Conservation (phyloP, 64 coral and sea anemone genomes). For the Stichodactyla helianthus region DNA sequence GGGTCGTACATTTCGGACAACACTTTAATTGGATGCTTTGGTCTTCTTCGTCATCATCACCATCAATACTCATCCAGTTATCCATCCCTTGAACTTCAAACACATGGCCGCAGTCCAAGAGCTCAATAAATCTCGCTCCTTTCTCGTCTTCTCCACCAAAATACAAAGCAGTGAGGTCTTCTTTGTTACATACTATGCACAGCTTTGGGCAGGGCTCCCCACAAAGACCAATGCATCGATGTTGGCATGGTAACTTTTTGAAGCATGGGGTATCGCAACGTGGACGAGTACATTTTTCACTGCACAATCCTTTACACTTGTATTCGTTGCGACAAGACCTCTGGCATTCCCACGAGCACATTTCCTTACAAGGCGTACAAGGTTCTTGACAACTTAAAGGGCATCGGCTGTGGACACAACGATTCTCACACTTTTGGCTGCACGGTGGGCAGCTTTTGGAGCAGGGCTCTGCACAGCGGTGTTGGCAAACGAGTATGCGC, state of each 20-base stretch:
- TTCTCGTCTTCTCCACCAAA: slow-evolving; percentile 49
- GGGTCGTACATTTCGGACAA: slow-evolving; percentile 70
- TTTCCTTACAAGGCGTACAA: slow-evolving; percentile 47
- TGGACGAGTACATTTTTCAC: slow-evolving; percentile 49
- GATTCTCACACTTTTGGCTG: slow-evolving; percentile 42
- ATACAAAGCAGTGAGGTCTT: slow-evolving; percentile 31
- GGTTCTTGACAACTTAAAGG: slow-evolving; percentile 22
- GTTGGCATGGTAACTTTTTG: slow-evolving; percentile 14
- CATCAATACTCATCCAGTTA: slow-evolving; percentile 34
- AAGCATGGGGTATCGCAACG: slow-evolving; percentile 41
- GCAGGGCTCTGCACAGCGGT: slow-evolving; percentile 59
- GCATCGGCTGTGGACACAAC: slow-evolving; percentile 49
- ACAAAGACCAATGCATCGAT: slow-evolving; percentile 59
- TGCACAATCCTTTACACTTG: slow-evolving; percentile 22
- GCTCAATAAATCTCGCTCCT: slow-evolving; percentile 46
- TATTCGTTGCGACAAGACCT: slow-evolving; percentile 24
- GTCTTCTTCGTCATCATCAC: slow-evolving; percentile 24
- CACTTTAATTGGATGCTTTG: background rate
- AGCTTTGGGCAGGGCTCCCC: slow-evolving; percentile 56
- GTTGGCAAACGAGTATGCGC: slow-evolving; percentile 41
- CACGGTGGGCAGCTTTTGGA: slow-evolving; percentile 62
- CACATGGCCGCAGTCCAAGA: slow-evolving; percentile 51
- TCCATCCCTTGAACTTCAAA: slow-evolving; percentile 55
- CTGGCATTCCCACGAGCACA: slow-evolving; percentile 36
- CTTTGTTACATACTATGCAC: slow-evolving; percentile 44